Evolutionary conservation across 1,140 invertebrate species (phyloP), one percentile per base, ranked within the genome.

Genomic region (Nomia melanderi): DNA sequence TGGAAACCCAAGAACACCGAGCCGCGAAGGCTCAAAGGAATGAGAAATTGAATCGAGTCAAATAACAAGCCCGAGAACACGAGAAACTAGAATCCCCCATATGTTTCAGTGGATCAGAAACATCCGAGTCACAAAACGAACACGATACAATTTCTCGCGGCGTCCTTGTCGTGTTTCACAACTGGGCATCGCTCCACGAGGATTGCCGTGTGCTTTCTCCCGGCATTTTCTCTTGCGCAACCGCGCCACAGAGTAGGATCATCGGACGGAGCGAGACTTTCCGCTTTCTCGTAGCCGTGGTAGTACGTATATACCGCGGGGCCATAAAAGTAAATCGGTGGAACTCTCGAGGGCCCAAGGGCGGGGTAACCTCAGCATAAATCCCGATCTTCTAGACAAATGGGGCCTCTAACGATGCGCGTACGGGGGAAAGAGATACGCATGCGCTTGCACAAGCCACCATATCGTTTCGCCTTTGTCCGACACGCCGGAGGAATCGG

Each of bases 311-410:
- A n/a, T n/a, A n/a, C 36, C 25, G 20, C 8, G 33, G n/a, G 47
- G 50, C 63, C 64, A 65, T 72, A 77, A 82, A 78, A 74, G 70
- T 73, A 74, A 74, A 82, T 78, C 80, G 59, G 71, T 73, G 69
- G 44, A 78, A 78, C 70, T 60, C 66, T 74, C n/a, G 47, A 65
- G 36, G 70, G 44, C 66, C 47, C 31, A 56, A 67, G 65, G 70
- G 80, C 71, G 77, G 77, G 74, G 76, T 59, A 81, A 59, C 71
- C 65, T 77, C 76, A 72, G 53, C 79, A 84, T 84, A 85, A 85
- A 84, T 81, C 77, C 69, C 47, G 76, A 75, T 75, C 70, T 85
- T 76, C 66, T 85, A 85, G 83, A 85, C 69, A 83, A 85, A 85
- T 85, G 82, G 83, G 62, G 54, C 76, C 76, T n/a, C n/a, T 77